phyloP scores from a whole-genome alignment of 1,140 invertebrate species.

The Nephila pilipes region DNA sequence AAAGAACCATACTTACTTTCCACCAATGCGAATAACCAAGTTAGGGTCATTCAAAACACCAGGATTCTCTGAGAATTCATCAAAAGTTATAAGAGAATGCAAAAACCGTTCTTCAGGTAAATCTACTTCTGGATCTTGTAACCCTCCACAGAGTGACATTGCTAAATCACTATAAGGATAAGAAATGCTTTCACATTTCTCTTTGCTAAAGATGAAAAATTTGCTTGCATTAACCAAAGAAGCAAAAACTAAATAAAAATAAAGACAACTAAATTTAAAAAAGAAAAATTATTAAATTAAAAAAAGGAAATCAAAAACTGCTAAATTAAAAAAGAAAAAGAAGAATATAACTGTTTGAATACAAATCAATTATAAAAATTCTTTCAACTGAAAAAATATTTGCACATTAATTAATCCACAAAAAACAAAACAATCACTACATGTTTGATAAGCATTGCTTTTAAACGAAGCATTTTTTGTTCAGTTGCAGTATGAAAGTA shows the following conservation, averaged over 20 bases:
- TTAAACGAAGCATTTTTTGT: too few species aligned
- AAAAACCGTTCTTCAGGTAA: conserved; percentile 87
- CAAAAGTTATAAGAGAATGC: conserved; percentile 89
- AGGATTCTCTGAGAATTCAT: conserved; percentile 91
- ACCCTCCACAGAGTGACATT: conserved; percentile 91
- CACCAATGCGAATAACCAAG: conserved; percentile 92
- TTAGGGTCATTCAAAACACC: conserved; percentile 90
- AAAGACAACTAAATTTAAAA: not conserved
- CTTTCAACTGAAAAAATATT: not conserved
- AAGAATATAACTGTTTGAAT: not conserved
- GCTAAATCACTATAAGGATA: conserved; percentile 84
- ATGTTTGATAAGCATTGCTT: too few species aligned
- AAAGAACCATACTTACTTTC: conserved; percentile 86
- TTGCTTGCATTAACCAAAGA: conserved; percentile 17
- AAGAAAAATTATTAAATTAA: not conserved
- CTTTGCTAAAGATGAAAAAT: conserved; percentile 80
- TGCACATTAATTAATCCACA: too few species aligned
- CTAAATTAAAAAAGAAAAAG: not conserved
- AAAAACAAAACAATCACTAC: too few species aligned
- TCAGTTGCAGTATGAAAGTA: too few species aligned
- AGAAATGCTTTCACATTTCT: conserved; percentile 74
- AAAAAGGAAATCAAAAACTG: not conserved
- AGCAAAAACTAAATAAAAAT: not conserved
- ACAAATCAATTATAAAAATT: not conserved
- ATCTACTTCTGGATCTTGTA: conserved; percentile 83